Conservation (phyloP, 2,888 invertebrate species). For the Caenorhabditis drosophilae region DNA sequence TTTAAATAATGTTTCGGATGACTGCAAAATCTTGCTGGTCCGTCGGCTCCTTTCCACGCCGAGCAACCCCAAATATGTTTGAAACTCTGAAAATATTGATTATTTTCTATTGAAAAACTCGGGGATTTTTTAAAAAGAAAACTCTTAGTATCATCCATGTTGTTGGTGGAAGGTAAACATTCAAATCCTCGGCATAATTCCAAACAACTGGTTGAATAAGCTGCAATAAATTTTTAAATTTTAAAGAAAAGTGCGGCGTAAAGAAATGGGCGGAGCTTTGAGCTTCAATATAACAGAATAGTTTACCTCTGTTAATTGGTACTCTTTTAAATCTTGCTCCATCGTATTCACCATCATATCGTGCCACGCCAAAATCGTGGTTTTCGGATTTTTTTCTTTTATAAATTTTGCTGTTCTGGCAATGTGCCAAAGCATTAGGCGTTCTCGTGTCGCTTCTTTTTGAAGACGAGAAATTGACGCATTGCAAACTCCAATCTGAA, state of each 20-base stretch:
- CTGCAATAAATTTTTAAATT: constrained; percentile 3
- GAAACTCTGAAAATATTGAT: constrained; percentile 75
- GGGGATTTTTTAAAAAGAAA: too few species aligned
- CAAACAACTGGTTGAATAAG: constrained; percentile 66
- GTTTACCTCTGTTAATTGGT: constrained; percentile 42
- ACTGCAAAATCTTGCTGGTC: constrained; percentile 69
- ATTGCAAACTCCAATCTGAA: constrained; percentile 61
- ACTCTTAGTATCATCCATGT: constrained; percentile 74
- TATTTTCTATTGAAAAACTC: too few species aligned
- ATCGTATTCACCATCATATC: constrained; percentile 64
- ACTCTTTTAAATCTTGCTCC: constrained; percentile 54
- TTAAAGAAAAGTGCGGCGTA: too few species aligned
- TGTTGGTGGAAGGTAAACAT: constrained; percentile 60
- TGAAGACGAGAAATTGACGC: constrained; percentile 44
- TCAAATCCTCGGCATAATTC: constrained; percentile 67
- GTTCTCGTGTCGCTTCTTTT: constrained; percentile 35
- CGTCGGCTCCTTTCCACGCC: constrained; percentile 77
- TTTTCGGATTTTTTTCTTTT: constrained; percentile 43
- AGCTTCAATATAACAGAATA: too few species aligned
- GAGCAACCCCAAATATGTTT: constrained; percentile 79
- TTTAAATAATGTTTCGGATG: constrained; percentile 71
- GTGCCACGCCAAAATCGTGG: constrained; percentile 68
- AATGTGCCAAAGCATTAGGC: constrained; percentile 65
- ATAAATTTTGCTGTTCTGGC: constrained; percentile 56
- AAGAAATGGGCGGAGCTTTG: too few species aligned